These are phyloP conservation scores for Argyra leucocephala DNA, from an alignment of 2,888 invertebrate species.

Conservation along the genomic window DNA sequence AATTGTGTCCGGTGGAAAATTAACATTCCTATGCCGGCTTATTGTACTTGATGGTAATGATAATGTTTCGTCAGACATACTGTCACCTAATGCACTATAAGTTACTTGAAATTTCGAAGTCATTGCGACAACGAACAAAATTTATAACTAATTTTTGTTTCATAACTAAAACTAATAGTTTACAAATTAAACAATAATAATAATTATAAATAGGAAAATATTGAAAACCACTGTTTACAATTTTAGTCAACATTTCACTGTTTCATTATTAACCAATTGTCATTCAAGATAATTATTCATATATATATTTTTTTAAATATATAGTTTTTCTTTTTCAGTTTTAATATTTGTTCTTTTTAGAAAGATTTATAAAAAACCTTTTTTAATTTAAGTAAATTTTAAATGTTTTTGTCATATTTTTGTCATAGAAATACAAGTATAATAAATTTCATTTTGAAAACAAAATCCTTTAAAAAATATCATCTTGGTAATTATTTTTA, in stretches of 20 bases:
- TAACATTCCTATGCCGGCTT: conserved; percentile 38
- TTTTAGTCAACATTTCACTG: background rate
- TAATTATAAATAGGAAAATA: background rate
- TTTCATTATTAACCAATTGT: no score
- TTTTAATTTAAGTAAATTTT: background rate
- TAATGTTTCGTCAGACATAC: conserved; percentile 43
- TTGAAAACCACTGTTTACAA: conserved; percentile 2
- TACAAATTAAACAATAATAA: background rate
- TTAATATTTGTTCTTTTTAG: background rate
- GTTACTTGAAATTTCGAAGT: conserved; percentile 42
- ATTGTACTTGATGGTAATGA: conserved; percentile 37
- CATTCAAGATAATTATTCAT: background rate
- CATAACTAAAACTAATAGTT: background rate
- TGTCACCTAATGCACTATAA: conserved; percentile 40
- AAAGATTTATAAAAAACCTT: background rate
- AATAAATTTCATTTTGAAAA: no score
- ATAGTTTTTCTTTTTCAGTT: background rate
- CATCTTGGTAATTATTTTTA: no score
- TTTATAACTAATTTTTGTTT: background rate
- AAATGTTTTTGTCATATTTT: no score
- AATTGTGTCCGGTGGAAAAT: conserved; percentile 35
- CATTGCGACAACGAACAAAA: conserved; percentile 34
- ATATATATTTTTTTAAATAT: background rate
- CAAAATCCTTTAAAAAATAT: no score
- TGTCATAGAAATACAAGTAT: no score